Evolutionary conservation across 1,140 invertebrate species (phyloP).

Genomic region (Coptotermes formosanus): DNA sequence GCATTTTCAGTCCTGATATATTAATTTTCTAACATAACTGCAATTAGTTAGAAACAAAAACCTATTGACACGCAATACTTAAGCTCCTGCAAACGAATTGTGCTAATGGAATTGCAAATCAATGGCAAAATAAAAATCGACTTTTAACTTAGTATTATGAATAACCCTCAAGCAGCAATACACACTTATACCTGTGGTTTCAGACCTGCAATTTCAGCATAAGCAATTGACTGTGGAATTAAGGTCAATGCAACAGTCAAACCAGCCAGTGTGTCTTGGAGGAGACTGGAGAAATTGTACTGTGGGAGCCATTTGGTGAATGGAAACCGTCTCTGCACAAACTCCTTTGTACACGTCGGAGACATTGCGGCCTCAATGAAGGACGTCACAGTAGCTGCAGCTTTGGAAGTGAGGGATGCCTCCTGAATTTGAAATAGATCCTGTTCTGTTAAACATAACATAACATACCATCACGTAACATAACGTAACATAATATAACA

Average conservation of each 20-base stretch:
- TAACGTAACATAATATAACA: too few relatives aligned
- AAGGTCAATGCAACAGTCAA: constrained; percentile 66
- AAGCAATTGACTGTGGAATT: constrained; percentile 69
- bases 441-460: neutral
- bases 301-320: constrained; percentile 53
- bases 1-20: too few relatives aligned
- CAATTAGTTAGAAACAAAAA: too few relatives aligned
- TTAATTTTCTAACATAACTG: too few relatives aligned
- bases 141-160: too few relatives aligned
- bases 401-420: neutral
- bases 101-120: too few relatives aligned
- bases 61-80: too few relatives aligned
- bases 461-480: too few relatives aligned
- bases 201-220: constrained; percentile 62
- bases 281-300: constrained; percentile 51
- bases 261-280: constrained; percentile 59
- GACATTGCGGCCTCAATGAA: neutral
- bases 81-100: too few relatives aligned
- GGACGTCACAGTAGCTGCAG: neutral
- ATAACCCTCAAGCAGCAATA: too few relatives aligned
- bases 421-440: neutral
- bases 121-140: too few relatives aligned
- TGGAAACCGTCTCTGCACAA: constrained; percentile 47
- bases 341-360: constrained; percentile 39
- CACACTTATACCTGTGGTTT: constrained; percentile 51